phyloP scores from a whole-genome alignment of 2,113 vertebrate genomes.

The Nematolebias whitei region DNA sequence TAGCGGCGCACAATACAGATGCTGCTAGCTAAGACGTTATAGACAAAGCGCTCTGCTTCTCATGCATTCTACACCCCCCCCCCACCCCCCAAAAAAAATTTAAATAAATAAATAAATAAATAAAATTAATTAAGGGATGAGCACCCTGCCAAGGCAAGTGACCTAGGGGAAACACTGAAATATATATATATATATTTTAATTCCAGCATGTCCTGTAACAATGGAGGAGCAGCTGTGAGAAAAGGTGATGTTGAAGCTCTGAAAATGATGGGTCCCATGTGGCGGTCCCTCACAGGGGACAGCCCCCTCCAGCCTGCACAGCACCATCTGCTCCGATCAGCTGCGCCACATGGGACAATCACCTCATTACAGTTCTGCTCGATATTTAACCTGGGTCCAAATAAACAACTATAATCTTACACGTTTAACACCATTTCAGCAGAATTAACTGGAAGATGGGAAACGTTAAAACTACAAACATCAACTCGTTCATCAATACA shows the following conservation, averaged over 20 bases:
- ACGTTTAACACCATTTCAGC: not conserved
- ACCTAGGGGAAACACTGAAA: too few species aligned
- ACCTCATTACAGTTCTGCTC: not conserved
- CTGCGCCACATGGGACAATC: conserved; percentile 27
- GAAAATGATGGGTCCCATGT: conserved; percentile 51
- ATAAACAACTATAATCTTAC: not conserved
- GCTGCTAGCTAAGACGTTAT: too few species aligned
- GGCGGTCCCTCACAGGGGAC: conserved; percentile 13
- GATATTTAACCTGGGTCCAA: not conserved
- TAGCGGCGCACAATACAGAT: too few species aligned
- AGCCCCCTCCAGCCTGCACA: conserved; percentile 16
- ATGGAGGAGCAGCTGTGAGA: conserved; percentile 52
- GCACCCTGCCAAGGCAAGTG: too few species aligned
- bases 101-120: too few species aligned
- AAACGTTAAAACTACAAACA: not conserved
- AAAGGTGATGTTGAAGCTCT: conserved; percentile 31
- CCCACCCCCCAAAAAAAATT: too few species aligned
- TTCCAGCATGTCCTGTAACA: not conserved
- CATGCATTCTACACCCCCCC: too few species aligned
- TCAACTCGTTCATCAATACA: conserved; percentile 29
- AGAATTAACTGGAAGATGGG: too few species aligned
- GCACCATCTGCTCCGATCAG: conserved; percentile 59
- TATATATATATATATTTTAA: too few species aligned
- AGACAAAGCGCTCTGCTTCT: too few species aligned
- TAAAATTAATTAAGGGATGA: too few species aligned